Evolutionary conservation across 2,113 vertebrate genomes (phyloP), one percentile per base, ranked within the genome.

Genomic region (Verasper variegatus): DNA sequence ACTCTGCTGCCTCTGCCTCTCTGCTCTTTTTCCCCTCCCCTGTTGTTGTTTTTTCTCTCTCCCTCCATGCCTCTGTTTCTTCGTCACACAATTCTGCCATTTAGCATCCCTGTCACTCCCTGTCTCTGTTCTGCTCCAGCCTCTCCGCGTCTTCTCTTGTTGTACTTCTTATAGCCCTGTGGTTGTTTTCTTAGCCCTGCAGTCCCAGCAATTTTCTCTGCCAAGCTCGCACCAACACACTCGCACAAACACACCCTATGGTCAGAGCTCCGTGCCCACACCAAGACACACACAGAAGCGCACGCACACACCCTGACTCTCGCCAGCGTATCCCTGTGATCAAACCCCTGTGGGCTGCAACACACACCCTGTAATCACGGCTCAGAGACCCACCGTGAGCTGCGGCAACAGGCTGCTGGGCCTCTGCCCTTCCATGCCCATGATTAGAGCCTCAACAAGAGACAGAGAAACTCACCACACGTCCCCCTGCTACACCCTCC

Each of bases 361-460:
- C 40, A 60, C 79, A 75, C 85, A 40, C 79, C 82, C 68, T 88
- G 47, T 89, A 92, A 93, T 94, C 88, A 89, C 12, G 31, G 82
- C 76, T 56, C 63, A 4, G 49, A 81, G 81, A 82, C 78, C 88
- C 35, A 81, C 84, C 72, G 11, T 61, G 58, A 81, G 85, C 84
- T 65, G 55, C 18, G 42, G 81, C 83, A 72, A 70, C 78, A 82
- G 74, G 80, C 81, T 47, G 74, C 78, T 55, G 27, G 26, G 57
- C 10, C 60, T n/a, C 74, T 60, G 57, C 62, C 60, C 76, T 56
- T 57, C 78, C 75, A 56, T 74, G 80, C 54, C 54, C 76, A 74
- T 86, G 81, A 92, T 92, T 91, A 91, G 42, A 89, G 78, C 62
- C 56, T 70, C 54, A 31, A 74, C 51, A 45, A 14, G 47, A 68